Percentiles rank a stretch among this genome's conserved stretches.
These are phyloP conservation scores for Leucoraja ocellata DNA, from an alignment of 2,797 vertebrate genomes.

Conservation along the genomic window DNA sequence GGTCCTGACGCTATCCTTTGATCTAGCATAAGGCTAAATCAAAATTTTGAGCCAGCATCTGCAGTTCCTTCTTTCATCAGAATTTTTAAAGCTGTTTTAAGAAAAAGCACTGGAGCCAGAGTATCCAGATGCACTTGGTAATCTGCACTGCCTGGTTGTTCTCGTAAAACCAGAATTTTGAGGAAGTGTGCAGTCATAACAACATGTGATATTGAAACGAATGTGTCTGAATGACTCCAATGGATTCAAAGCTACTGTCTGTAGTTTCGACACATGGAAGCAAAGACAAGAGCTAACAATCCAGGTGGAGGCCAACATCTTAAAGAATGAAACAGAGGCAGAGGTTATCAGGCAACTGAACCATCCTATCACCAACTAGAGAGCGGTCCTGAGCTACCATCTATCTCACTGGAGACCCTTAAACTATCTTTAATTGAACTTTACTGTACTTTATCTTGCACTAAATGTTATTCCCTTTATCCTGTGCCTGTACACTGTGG, in stretches of 20 bases:
- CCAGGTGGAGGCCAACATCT: background rate
- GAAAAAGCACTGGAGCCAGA: background rate
- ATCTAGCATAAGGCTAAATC: background rate
- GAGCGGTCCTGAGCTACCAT: no score
- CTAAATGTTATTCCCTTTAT: no score
- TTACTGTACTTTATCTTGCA: no score
- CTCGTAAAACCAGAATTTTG: background rate
- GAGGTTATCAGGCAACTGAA: no score
- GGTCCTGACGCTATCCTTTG: background rate
- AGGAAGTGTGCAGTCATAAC: background rate
- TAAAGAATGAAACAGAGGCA: no score
- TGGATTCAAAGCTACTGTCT: background rate
- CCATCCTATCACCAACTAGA: no score
- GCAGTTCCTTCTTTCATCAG: background rate
- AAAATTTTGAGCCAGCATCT: background rate
- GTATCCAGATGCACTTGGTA: background rate
- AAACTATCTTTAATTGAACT: no score
- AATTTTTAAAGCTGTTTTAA: background rate
- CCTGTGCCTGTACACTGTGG: no score
- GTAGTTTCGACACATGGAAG: background rate
- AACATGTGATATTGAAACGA: background rate
- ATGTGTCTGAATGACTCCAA: background rate
- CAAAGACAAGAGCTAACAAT: background rate
- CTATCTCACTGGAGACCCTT: no score
- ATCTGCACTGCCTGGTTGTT: background rate